Base-by-base conservation (phyloP, 1,140 invertebrate species). In the Listronotus oregonensis region DNA sequence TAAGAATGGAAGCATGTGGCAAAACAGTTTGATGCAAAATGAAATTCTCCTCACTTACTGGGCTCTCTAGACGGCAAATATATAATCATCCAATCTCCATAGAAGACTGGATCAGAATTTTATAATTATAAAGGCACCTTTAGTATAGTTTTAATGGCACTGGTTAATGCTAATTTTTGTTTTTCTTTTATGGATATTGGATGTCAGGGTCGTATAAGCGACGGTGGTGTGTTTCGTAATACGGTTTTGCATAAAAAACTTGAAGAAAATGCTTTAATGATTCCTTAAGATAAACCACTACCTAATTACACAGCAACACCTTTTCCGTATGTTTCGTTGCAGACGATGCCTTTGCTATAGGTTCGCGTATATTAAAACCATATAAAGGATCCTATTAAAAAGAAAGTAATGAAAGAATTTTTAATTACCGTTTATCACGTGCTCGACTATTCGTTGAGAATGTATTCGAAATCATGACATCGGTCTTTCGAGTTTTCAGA, bases 121-220 rank as follows among this genome's bases (percentile, higher is more conserved):
- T n/a, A n/a, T n/a, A n/a, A n/a, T n/a, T n/a, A n/a, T n/a, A 15
- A 43, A 66, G 57, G 52, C 27, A 58, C 47, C 10, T 70, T 62
- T 52, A 68, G 63, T 49, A 67, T 68, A 12, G 70, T 74, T 8
- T 18, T 75, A 6, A 50, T 72, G 63, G 68, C 64, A 8, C 27
- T 59, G 17, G 64, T 63, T 31, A 49, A 63, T 31, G 40, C 37
- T 14, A 32, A 63, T 7, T 68, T 58, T 39, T 66, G 70, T 40
- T 81, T 81, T 57, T 60, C 75, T 12, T 75, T 54, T 47, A 59
- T 76, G 37, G 74, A 82, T 69, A 67, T 80, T 32, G 78, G 77
- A 7, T 66, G 65, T 49, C 68, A 76, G 70, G 75, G 74, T 50
- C 70, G 67, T 31, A 67, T 70, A 68, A 71, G 44, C 42, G 75